Base-by-base conservation (phyloP, 2,888 invertebrate species). In the Notocelia uddmanniana region DNA sequence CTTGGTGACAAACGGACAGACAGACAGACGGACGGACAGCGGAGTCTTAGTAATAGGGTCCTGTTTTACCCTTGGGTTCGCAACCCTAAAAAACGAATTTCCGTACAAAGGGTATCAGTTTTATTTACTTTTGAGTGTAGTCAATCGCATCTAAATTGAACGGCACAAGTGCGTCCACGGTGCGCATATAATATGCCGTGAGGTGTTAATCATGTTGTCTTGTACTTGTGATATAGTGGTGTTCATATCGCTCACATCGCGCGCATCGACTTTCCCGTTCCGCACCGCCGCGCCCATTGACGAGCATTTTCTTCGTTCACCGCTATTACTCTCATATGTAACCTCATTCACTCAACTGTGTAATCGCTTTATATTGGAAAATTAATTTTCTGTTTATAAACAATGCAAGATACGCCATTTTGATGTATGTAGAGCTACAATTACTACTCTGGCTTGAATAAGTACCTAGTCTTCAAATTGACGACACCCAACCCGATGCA, bases 261-360 rank as follows among this genome's bases (percentile, higher is more conserved):
- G 77, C 74, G 77, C 76, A 76, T 82, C 83, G 81, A 91, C 91
- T 92, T 92, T 92, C 92, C 85, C 89, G 91, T 90, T 87, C 84
- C 82, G 83, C 89, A 80, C 81, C 82, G 88, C 75, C 81, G 86
- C 79, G 70, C 76, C 73, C 74, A 81, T 81, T 86, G 84, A 85
- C 79, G 80, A 85, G 81, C 79, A 73, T 85, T 86, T 85, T 85
- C 84, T 85, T 85, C 82, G 81, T 83, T 83, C 81, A 80, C 80
- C 80, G 78, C 74, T 62, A 69, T 69, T 73, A 73, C 74, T 76
- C 74, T 76, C 73, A 66, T 84, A 78, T 81, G 83, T 83, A 78
- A 83, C 85, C 83, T 79, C 80, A 82, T 82, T 84, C 78, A 78
- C 77, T 83, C 78, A 77, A 80, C 80, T 83, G 80, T 79, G 80